Evolutionary conservation across 2,888 invertebrate genomes (phyloP), one percentile per base, ranked within the genome.

Genomic region (Heteropelma amictum): DNA sequence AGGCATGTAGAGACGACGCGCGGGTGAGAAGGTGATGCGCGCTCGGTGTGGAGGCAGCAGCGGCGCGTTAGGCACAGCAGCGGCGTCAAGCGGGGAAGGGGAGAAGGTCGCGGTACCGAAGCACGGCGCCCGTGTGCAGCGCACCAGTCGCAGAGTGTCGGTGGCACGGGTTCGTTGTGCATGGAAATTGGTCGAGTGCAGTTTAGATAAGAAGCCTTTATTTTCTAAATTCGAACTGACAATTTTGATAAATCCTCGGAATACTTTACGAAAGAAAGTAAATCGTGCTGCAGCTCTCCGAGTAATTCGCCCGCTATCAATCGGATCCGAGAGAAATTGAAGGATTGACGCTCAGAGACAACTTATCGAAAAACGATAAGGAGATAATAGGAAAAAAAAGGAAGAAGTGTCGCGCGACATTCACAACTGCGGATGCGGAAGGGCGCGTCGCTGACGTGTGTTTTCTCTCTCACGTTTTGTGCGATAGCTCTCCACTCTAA

Each of bases 141-240:
- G 45, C 70, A 60, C 78, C 76, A 81, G 81, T 81, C 78, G 80
- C 76, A 35, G 68, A 78, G 78, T 79, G 80, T 78, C 80, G 76
- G 78, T 75, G 63, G 65, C 58, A 69, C 38, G 72, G 60, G 40
- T 4, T 26, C 38, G 10, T 38, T 45, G 30, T 8, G 30, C 10
- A 10, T 21, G 45, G 17, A 19, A 8, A 21, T 2, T 14, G 14
- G 12, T 6, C n/a, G n/a, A n/a, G n/a, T n/a, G n/a, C n/a, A n/a
- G n/a, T n/a, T n/a, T n/a, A n/a, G n/a, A n/a, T n/a, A n/a, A n/a
- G n/a, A n/a, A n/a, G n/a, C n/a, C n/a, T n/a, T n/a, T n/a, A n/a
- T n/a, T 42, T n/a, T 12, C 1, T 12, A 12, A n/a, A 1, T 14
- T 42, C 14, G 8, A 4, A 12, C n/a, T n/a, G n/a, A n/a, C n/a